phyloP scores from a whole-genome alignment of 1,140 invertebrate genomes.

The Zophobas atratus region DNA sequence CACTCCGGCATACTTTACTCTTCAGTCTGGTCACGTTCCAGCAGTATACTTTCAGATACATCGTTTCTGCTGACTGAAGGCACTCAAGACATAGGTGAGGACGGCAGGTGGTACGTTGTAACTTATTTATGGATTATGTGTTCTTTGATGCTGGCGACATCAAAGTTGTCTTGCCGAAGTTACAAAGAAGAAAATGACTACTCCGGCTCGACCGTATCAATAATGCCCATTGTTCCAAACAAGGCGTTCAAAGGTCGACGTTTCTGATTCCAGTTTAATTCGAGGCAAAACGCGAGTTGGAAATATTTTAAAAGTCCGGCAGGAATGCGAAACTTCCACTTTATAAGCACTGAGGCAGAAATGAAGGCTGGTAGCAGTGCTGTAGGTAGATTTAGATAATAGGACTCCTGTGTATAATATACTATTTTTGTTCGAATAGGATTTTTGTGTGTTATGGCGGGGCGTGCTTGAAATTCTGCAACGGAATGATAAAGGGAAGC shows the following conservation, averaged over 20 bases:
- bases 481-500: background rate
- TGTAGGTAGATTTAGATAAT: constrained; percentile 59
- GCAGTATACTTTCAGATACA: constrained; percentile 44
- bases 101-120: constrained; percentile 52
- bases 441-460: constrained; percentile 56
- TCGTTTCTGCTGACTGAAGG: constrained; percentile 52
- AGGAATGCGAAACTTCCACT: constrained; percentile 26
- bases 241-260: no score
- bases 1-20: background rate
- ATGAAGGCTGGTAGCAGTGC: constrained; percentile 46
- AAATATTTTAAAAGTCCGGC: constrained; percentile 27
- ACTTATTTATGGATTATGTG: constrained; percentile 53
- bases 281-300: constrained; percentile 1
- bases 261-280: background rate
- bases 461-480: constrained; percentile 52
- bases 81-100: constrained; percentile 50
- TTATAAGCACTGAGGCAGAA: constrained; percentile 42
- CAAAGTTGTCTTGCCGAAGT: constrained; percentile 25
- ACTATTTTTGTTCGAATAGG: constrained; percentile 60
- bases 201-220: background rate
- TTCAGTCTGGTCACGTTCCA: constrained; percentile 40
- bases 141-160: constrained; percentile 48
- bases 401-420: constrained; percentile 59
- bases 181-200: constrained; percentile 15
- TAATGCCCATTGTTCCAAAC: background rate